Evolutionary conservation across 2,888 invertebrate genomes (phyloP), one percentile per base, ranked within the genome.

Genomic region (Metacarcinus magister): DNA sequence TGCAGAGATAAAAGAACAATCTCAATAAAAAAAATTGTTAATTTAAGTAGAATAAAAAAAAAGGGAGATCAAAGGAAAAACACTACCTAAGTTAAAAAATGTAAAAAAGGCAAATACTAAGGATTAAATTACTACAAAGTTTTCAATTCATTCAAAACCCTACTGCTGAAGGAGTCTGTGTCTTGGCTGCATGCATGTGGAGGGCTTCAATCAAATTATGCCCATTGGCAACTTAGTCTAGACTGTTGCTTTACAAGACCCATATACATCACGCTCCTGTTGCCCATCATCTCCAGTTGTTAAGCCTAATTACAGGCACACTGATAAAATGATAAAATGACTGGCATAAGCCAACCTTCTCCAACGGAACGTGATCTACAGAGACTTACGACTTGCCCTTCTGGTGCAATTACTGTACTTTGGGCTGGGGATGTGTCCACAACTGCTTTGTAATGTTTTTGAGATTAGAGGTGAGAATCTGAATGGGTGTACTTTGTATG

Each of bases 191-290:
- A 90, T 92, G 90, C 94, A 46, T 94, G 92, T 96, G 96, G 96
- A 96, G 96, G 96, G 96, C 94, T 96, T 94, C 96, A 94, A 91
- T 96, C 94, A 96, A 92, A 96, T 96, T 94, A 96, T 96, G 96
- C 96, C 96, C 96, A 96, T 92, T 94, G 92, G 96, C 96, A 96
- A 96, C 96, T 96, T 96, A 96, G 92, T 94, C 96, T 96, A 96
- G 90, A 92, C 75, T 96, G 96, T 94, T 96, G 91, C 96, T 94
- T 91, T 87, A 67, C 91, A 94, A 87, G 94, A 91, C 94, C 96
- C 94, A 91, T 54, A 96, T 75, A 92, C 67, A 92, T 94, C 94
- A 96, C 82, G 87, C 67, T 96, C 89, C 82, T 92, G 44, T 75
- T 87, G 87, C 96, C 75, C 87, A 87, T 95, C 60, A 54, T 75